Evolutionary conservation across 2,113 vertebrate species (phyloP).

Genomic region (Argyrosomus japonicus): DNA sequence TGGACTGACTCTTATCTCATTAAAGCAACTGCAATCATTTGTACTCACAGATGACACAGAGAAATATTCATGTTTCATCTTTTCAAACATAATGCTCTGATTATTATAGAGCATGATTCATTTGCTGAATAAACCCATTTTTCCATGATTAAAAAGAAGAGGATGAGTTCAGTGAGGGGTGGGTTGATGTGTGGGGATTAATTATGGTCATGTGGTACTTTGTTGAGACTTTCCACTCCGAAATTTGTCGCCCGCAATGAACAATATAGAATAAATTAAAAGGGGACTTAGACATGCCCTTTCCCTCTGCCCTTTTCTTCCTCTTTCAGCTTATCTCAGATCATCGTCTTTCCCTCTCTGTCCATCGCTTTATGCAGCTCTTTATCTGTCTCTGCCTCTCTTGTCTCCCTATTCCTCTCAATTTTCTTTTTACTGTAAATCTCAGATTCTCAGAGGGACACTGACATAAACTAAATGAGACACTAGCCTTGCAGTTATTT

Average conservation of each 20-base stretch:
- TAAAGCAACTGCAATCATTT: constrained; percentile 31
- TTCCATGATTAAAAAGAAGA: constrained; percentile 58
- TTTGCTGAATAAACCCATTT: constrained; percentile 56
- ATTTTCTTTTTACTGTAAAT: constrained; percentile 45
- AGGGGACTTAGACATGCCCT: constrained; percentile 47
- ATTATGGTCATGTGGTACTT: constrained; percentile 50
- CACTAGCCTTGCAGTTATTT: constrained; percentile 29
- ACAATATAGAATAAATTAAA: constrained; percentile 51
- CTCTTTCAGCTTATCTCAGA: constrained; percentile 43
- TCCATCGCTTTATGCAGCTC: constrained; percentile 19
- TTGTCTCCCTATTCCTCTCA: background rate
- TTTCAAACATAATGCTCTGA: constrained; percentile 26
- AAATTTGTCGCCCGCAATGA: constrained; percentile 38
- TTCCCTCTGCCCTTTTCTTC: constrained; percentile 44
- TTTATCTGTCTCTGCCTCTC: constrained; percentile 11
- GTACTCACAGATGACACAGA: constrained; percentile 5
- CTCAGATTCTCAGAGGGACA: constrained; percentile 41
- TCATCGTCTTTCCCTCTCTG: constrained; percentile 24
- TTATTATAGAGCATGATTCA: constrained; percentile 30
- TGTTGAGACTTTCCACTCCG: constrained; percentile 32
- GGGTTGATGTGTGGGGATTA: constrained; percentile 51
- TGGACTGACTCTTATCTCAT: constrained; percentile 29
- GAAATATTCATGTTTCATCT: background rate
- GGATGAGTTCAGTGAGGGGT: constrained; percentile 41
- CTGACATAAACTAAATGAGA: constrained; percentile 27